Evolutionary conservation across 2,113 vertebrate species (phyloP), one percentile per base, ranked within the genome.

Genomic region (Mastomys natalensis): DNA sequence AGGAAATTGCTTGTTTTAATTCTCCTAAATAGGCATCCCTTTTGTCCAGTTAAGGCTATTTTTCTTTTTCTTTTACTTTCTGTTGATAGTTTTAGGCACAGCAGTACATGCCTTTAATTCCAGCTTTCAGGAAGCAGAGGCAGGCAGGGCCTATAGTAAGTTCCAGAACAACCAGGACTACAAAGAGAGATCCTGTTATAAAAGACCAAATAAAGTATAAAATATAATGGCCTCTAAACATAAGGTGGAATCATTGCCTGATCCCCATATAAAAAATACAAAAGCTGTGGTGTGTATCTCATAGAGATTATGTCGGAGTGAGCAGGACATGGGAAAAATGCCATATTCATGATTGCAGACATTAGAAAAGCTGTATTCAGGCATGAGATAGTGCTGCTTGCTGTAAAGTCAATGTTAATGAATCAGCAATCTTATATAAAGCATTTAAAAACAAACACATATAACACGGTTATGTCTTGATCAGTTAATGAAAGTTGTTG

Each of bases 401-500:
- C 60, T 55, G 4, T 87, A 87, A 94, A 87, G 89, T 86, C 45
- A 93, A 3, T 95, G 31, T 91, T 78, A 73, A 58, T 76, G 12
- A 87, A 76, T 90, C 55, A 94, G n/a, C 45, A 87, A 37, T 87
- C 43, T 12, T 80, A 89, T 89, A 62, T 90, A 92, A 95, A 53
- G 7, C 74, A 53, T 86, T 40, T 96, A 73, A 87, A 95, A 93
- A 89, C 73, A 94, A 96, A 66, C 55, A 91, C 64, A 87, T 93
- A 73, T 85, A 93, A 73, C 43, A 95, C 62, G 60, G 1, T 91
- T 94, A 37, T 34, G 24, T 93, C 85, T 84, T 80, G 62, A 94
- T 86, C 76, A 74, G 29, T 60, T 94, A 37, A 70, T 92, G 84
- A 70, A 93, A 95, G 91, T 84, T 97, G 40, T 91, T 97, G 77